Conservation (phyloP, 2,888 invertebrate genomes). For the Rhorus exstirpatorius region DNA sequence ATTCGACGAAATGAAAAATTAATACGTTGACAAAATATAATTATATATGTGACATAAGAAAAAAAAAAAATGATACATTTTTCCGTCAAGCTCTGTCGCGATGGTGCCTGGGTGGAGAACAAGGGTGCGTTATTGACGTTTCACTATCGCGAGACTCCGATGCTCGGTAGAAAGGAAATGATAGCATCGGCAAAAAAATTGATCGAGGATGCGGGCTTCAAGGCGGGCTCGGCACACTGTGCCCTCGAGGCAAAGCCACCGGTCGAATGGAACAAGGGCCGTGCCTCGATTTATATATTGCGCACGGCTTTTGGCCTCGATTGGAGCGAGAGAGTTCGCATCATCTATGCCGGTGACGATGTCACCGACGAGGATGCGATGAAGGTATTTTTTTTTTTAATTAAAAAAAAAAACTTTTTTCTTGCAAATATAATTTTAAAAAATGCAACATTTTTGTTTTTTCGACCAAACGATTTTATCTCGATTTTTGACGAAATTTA, state of each 20-base stretch:
- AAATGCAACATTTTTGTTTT: too few species aligned
- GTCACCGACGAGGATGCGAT: constrained; percentile 96
- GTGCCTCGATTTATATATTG: constrained; percentile 96
- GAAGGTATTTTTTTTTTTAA: constrained; percentile 88
- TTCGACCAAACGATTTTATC: too few species aligned
- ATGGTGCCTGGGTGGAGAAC: constrained; percentile 97
- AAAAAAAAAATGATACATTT: background rate
- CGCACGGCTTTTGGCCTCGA: constrained; percentile 96
- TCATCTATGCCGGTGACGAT: constrained; percentile 96
- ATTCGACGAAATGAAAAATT: too few species aligned
- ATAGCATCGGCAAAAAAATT: constrained; percentile 91
- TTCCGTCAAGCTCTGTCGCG: constrained; percentile 89
- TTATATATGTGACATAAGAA: too few species aligned
- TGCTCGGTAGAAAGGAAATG: constrained; percentile 89
- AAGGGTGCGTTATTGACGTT: constrained; percentile 95
- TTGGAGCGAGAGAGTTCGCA: constrained; percentile 96
- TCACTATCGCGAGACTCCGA: constrained; percentile 94
- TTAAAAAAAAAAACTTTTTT: background rate
- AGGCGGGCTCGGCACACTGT: constrained; percentile 93
- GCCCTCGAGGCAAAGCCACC: constrained; percentile 97
- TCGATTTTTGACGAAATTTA: too few species aligned
- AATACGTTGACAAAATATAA: too few species aligned
- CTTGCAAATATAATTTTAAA: constrained; percentile 3
- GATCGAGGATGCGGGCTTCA: constrained; percentile 93
- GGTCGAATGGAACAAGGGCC: constrained; percentile 96